Evolutionary conservation across 2,888 invertebrate genomes (phyloP), one percentile per base, ranked within the genome.

Genomic region (Perithous albicinctus): DNA sequence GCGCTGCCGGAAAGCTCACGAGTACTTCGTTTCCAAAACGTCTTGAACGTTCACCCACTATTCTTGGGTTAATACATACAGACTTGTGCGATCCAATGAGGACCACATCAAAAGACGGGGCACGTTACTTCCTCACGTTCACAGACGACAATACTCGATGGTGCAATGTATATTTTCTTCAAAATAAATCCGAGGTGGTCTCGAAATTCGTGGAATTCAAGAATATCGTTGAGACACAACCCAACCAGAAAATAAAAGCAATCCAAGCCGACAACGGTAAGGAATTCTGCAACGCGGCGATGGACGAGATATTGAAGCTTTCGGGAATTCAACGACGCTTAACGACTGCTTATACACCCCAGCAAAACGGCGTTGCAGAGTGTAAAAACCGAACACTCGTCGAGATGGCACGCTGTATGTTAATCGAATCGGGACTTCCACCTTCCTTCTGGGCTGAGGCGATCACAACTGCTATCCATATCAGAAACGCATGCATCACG

Each of bases 401-500:
- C 1, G 85, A 87, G 18, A 86, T 82, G 77, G 86, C 87, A 12
- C 77, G 87, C 69, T 85, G 83, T 48, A 26, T 86, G 63, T 35
- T 88, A 32, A 41, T 86, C 4, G 79, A 87, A 43, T 75, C 87
- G 12, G 72, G 73, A n/a, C 73, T 89, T 18, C 78, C 85, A 10
- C 43, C 67, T 46, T 20, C 51, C 7, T 87, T 88, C 64, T 88
- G 88, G 87, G 87, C 87, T 29, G 86, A 89, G 80, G 78, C 67
- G 10, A 54, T 76, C 2, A 78, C 75, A 10, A 85, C 86, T 23
- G 84, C 87, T 5, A 78, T 67, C 4, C 84, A 86, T 43, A 54
- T 86, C 54, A 8, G 43, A 69, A 74, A 63, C 38, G 54, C 75
- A 43, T 76, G 85, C 85, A 67, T n/a, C n/a, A n/a, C 76, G 15